Percentiles rank a stretch among this genome's conserved stretches.
phyloP scores from a whole-genome alignment of 2,797 vertebrate species.

The Sitta carolinensis region DNA sequence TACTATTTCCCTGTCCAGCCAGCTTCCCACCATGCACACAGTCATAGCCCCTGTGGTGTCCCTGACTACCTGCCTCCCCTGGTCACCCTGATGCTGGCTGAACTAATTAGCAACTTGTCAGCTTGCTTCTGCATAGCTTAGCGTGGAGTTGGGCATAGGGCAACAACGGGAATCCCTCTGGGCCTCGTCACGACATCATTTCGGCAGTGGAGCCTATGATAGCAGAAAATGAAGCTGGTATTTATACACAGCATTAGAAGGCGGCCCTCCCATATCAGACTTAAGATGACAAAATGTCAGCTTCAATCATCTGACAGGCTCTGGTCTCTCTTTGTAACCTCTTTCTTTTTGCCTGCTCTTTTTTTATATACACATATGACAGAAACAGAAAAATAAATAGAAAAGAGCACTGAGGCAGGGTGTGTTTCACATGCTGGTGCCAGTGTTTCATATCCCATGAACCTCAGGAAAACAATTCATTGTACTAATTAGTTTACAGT shows the following conservation, averaged over 20 bases:
- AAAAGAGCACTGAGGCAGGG: slow-evolving; percentile 83
- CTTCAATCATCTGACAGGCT: slow-evolving; percentile 64
- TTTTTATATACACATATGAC: slow-evolving; percentile 64
- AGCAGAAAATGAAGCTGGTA: slow-evolving; percentile 64
- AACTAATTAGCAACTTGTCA: slow-evolving; percentile 52
- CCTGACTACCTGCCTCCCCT: rapidly evolving
- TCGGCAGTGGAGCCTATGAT: slow-evolving; percentile 37
- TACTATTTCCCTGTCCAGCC: background rate
- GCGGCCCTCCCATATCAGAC: background rate
- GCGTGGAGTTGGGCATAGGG: background rate
- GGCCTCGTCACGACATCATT: slow-evolving; percentile 61
- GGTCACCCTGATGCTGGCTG: background rate
- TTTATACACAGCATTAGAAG: slow-evolving; percentile 59
- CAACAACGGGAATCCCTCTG: slow-evolving; percentile 47
- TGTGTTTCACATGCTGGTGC: slow-evolving; percentile 80
- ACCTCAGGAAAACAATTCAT: slow-evolving; percentile 82
- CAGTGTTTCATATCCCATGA: slow-evolving; percentile 80
- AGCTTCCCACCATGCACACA: rapidly evolving
- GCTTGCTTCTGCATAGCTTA: background rate
- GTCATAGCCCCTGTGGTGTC: rapidly evolving
- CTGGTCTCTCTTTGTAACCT: slow-evolving; percentile 65
- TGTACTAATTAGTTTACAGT: slow-evolving; percentile 85
- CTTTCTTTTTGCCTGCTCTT: slow-evolving; percentile 69
- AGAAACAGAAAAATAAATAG: slow-evolving; percentile 84
- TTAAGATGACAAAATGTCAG: slow-evolving; percentile 74